Evolutionary conservation across 1,140 invertebrate species (phyloP), one percentile per base, ranked within the genome.

Genomic region (Idris sp.): DNA sequence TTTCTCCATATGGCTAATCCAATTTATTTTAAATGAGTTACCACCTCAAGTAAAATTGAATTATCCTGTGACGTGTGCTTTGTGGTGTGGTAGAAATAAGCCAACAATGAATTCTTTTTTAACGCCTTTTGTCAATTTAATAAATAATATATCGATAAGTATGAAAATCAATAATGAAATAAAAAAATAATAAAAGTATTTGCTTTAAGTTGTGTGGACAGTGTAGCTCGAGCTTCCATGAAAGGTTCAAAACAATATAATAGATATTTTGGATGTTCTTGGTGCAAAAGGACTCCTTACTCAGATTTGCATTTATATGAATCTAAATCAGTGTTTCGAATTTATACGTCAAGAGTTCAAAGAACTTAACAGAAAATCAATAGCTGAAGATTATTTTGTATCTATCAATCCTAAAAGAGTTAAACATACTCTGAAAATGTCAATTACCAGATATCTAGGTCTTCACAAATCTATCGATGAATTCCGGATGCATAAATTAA

Each of bases 81-180:
- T 56, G 16, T 56, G 51, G 51, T 56, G 30, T 30, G 51, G 38
- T 1, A 8, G 14, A 19, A 43, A 19, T 11, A 56, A 56, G 33
- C 51, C 51, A 0, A 18, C 10, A 8, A 54, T 54, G 14, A 40
- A 38, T 11, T 14, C 19, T 6, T 54, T 28, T 22, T 28, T 54
- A 4, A 38, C 35, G 8, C 35, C 36, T n/a, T 30, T 51, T 25
- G 18, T 36, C 4, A 5, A 35, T 13, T 0, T 14, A 4, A 19
- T 51, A 10, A 40, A 54, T 18, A 4, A 40, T 8, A 46, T 31
- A 31, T 31, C 1, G 9, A 31, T 10, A 9, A n/a, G 0, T 10
- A 46, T n/a, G 8, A 3, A 28, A 30, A n/a, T n/a, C n/a, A 31
- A 3, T 1, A 16, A 18, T 46, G 19, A 22, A 6, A 22, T 22